These are phyloP conservation scores for Oryzias dopingdopingensis DNA, from an alignment of 2,797 vertebrate species.

Conservation along the genomic window DNA sequence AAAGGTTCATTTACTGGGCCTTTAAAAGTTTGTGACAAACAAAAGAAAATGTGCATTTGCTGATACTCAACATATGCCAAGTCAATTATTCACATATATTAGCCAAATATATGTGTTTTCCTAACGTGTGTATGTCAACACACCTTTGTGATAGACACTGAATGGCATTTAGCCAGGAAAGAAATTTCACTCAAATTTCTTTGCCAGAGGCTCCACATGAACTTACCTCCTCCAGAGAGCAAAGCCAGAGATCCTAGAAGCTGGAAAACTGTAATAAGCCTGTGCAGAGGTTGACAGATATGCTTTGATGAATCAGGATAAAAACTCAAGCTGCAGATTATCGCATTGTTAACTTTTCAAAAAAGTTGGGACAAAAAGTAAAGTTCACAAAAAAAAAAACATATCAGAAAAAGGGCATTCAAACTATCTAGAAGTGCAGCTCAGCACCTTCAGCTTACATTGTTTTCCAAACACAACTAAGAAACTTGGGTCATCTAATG, in stretches of 20 bases:
- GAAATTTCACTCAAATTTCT: slow-evolving; percentile 70
- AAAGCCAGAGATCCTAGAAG: slow-evolving; percentile 8
- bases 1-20: slow-evolving; percentile 29
- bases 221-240: slow-evolving; percentile 64
- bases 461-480: too few species aligned
- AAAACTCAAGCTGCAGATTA: neutral
- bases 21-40: slow-evolving; percentile 15
- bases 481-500: too few species aligned
- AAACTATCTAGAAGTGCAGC: too few species aligned
- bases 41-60: slow-evolving; percentile 17
- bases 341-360: neutral
- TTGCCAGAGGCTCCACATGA: slow-evolving; percentile 33
- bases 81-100: slow-evolving; percentile 69
- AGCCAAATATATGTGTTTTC: slow-evolving; percentile 70
- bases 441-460: too few species aligned
- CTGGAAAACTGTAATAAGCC: slow-evolving; percentile 21
- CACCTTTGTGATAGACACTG: slow-evolving; percentile 32
- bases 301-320: neutral
- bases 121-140: slow-evolving; percentile 23
- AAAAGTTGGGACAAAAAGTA: neutral
- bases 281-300: slow-evolving; percentile 35
- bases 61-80: slow-evolving; percentile 39
- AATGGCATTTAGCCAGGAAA: slow-evolving; percentile 49
- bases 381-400: neutral
- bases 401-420: too few species aligned